These are phyloP conservation scores for Prietella phreatophila DNA, from an alignment of 2,113 vertebrate genomes.

Conservation along the genomic window DNA sequence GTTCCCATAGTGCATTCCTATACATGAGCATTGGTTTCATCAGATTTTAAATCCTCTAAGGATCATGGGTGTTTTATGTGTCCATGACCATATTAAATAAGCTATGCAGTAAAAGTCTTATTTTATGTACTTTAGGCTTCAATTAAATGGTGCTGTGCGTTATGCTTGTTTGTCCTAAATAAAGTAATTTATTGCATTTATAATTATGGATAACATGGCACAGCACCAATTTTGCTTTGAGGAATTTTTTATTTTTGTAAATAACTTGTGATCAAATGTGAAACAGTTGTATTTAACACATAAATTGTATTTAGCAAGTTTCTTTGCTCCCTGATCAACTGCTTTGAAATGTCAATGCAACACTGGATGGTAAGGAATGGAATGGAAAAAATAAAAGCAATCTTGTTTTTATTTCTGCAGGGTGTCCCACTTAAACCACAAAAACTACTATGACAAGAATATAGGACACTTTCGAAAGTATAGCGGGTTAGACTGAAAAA, in stretches of 20 bases:
- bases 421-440: constrained; percentile 28
- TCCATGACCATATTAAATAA: constrained; percentile 60
- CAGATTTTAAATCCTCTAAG: constrained; percentile 68
- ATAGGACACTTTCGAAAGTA: constrained; percentile 41
- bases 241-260: not conserved
- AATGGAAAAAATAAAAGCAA: not conserved
- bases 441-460: constrained; percentile 22
- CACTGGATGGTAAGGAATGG: not conserved
- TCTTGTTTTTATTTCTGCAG: constrained; percentile 57
- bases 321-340: not conserved
- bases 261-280: not conserved
- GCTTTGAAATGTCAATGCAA: constrained; percentile 1
- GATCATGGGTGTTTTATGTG: constrained; percentile 65
- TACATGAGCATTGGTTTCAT: constrained; percentile 67
- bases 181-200: constrained; percentile 6
- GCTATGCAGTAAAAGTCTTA: constrained; percentile 64
- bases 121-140: not conserved
- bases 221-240: not conserved
- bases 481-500: constrained; percentile 30
- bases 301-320: not conserved
- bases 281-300: not conserved
- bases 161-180: not conserved
- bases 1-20: constrained; percentile 63
- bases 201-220: not conserved
- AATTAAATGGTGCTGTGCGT: not conserved